phyloP scores from a whole-genome alignment of 1,140 invertebrate genomes.

The Bombyx mori region ASM3026992v2 NC_085116.1:10324001-10324500 shows the following conservation, averaged over 20 bases:
- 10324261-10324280: conserved; percentile 83
- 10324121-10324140: too few species aligned
- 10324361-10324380: conserved; percentile 76
- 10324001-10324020: too few species aligned
- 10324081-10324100: too few species aligned
- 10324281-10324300: conserved; percentile 58
- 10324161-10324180: too few species aligned
- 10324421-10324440: conserved; percentile 83
- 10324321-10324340: conserved; percentile 72
- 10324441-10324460: conserved; percentile 76
- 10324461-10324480: conserved; percentile 73
- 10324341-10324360: conserved; percentile 84
- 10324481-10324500: conserved; percentile 82
- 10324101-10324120: too few species aligned
- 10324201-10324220: too few species aligned
- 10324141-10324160: too few species aligned
- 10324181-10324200: too few species aligned
- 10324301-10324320: conserved; percentile 42
- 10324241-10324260: conserved; percentile 74
- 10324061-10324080: too few species aligned
- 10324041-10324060: too few species aligned
- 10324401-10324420: conserved; percentile 72
- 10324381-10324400: conserved; percentile 73
- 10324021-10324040: too few species aligned
- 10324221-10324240: too few species aligned